Conservation (phyloP, 1,140 invertebrate species). For the fruit fly (Drosophila melanogaster) region Release_6_plus_ISO1_MT NT_037436.4:15748001-15748500, state of each 20-base stretch:
- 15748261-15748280: conserved; percentile 57
- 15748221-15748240: conserved; percentile 14
- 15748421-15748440: conserved; percentile 32
- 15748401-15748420: conserved; percentile 40
- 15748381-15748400: conserved; percentile 71
- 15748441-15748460: conserved; percentile 52
- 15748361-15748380: conserved; percentile 77
- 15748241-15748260: conserved; percentile 35
- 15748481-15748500: conserved; percentile 74
- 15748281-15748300: conserved; percentile 60
- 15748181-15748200: conserved; percentile 4
- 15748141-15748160: conserved; percentile 29
- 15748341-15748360: conserved; percentile 54
- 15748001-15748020: background rate
- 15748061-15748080: conserved; percentile 77
- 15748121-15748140: conserved; percentile 73
- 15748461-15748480: conserved; percentile 59
- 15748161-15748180: conserved; percentile 49
- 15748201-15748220: no score
- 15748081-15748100: conserved; percentile 62
- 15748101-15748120: conserved; percentile 75
- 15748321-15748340: conserved; percentile 66
- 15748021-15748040: conserved; percentile 14
- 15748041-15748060: conserved; percentile 49
- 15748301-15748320: conserved; percentile 82